These are phyloP conservation scores for Porites cylindrica DNA, from an alignment of 92 coral and sea anemone species.

Conservation along the genomic window DNA sequence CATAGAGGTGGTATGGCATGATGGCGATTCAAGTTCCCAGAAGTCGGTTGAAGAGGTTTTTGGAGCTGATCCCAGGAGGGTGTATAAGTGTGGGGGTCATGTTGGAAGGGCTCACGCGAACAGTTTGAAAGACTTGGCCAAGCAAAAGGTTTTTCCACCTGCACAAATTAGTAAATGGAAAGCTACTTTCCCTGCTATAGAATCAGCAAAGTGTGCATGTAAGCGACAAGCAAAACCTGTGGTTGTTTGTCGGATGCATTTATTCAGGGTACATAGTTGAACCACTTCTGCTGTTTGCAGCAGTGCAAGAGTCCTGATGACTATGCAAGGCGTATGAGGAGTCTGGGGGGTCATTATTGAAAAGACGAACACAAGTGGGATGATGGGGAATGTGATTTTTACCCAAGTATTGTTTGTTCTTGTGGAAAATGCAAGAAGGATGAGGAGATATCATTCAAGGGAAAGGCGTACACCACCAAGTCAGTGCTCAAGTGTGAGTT, in stretches of 20 bases:
- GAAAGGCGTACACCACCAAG: slow-evolving; percentile 52
- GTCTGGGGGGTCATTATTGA: slow-evolving; percentile 18
- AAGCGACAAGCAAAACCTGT: slow-evolving; percentile 54
- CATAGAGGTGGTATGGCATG: slow-evolving; percentile 62
- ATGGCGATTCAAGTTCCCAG: slow-evolving; percentile 45
- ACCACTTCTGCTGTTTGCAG: slow-evolving; percentile 48
- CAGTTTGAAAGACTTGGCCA: slow-evolving; percentile 45
- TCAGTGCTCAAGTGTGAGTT: slow-evolving; percentile 44
- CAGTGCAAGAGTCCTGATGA: slow-evolving; percentile 52
- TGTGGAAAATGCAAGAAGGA: slow-evolving; percentile 42
- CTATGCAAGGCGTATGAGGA: slow-evolving; percentile 54
- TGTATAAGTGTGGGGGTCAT: slow-evolving; percentile 67
- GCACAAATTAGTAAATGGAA: slow-evolving; percentile 18
- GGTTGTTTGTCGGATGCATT: slow-evolving; percentile 42
- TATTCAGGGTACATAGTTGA: slow-evolving; percentile 17
- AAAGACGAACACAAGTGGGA: slow-evolving; percentile 45
- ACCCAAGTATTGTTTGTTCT: slow-evolving; percentile 24
- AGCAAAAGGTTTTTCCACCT: slow-evolving; percentile 28
- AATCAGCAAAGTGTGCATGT: slow-evolving; percentile 50
- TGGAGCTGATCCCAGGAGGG: slow-evolving; percentile 27
- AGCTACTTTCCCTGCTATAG: slow-evolving; percentile 21
- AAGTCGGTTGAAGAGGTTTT: slow-evolving; percentile 38
- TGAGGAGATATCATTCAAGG: slow-evolving; percentile 35
- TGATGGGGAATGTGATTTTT: slow-evolving; percentile 38
- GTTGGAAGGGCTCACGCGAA: slow-evolving; percentile 61